These are phyloP conservation scores for Pseudomyrmex cubaensis DNA, from an alignment of 1,140 invertebrate genomes.

Conservation along the genomic window DNA sequence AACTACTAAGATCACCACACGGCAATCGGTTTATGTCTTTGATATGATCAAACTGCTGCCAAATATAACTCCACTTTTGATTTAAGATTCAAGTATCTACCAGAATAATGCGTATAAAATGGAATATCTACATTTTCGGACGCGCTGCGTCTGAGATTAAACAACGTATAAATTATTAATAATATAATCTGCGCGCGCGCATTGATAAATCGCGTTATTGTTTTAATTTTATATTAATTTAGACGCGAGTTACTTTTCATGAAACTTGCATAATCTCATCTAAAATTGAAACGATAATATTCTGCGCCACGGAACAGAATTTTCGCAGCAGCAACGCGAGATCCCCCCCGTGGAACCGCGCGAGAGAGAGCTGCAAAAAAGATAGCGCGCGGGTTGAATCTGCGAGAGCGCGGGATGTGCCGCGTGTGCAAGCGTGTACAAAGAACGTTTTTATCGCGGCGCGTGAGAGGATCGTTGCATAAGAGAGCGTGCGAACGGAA, in stretches of 20 bases:
- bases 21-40: neutral
- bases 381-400: neutral
- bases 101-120: neutral
- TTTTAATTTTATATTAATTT: neutral
- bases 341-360: neutral
- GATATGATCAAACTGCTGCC: neutral
- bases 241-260: too few species aligned
- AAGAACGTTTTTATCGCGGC: slow-evolving; percentile 38
- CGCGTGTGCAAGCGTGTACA: neutral
- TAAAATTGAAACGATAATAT: neutral
- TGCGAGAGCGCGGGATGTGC: slow-evolving; percentile 16
- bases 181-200: too few species aligned
- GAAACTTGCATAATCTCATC: neutral
- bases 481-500: slow-evolving; percentile 77
- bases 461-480: slow-evolving; percentile 65
- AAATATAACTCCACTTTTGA: neutral
- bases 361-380: neutral
- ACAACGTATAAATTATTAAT: neutral
- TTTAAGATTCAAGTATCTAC: neutral
- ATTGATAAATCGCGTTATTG: too few species aligned
- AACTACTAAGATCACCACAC: slow-evolving; percentile 2
- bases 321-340: neutral
- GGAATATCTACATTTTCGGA: neutral
- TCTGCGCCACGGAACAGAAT: neutral
- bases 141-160: neutral